Percentiles rank a stretch among this genome's conserved stretches.
These are phyloP conservation scores for Trichonephila inaurata DNA, from an alignment of 1,140 invertebrate species.

Conservation along the genomic window DNA sequence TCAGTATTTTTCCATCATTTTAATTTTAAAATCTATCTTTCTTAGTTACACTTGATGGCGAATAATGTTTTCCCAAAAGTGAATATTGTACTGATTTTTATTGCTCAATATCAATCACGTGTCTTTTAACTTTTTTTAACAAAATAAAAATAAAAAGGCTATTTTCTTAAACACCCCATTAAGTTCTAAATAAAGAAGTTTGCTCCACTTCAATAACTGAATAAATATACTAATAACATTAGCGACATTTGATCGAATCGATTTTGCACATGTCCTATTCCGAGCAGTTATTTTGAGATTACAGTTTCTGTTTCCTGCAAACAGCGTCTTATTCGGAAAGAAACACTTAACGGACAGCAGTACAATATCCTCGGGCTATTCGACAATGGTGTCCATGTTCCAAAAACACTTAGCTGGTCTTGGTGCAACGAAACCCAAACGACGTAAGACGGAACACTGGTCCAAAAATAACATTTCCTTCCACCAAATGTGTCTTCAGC, in stretches of 20 bases:
- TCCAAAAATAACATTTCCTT: conserved; percentile 1
- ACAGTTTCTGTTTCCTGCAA: not conserved
- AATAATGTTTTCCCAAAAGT: no score
- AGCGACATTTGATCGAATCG: not conserved
- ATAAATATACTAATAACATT: no score
- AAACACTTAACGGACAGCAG: not conserved
- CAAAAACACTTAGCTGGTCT: not conserved
- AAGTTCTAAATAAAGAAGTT: no score
- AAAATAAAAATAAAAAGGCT: no score
- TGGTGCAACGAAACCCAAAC: not conserved
- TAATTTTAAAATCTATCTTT: no score
- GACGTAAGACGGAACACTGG: not conserved
- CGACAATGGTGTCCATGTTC: not conserved
- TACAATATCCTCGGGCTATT: not conserved
- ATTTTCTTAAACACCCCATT: no score
- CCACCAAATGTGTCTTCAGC: not conserved
- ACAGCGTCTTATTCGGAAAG: not conserved
- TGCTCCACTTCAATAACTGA: no score
- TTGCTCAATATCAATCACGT: no score
- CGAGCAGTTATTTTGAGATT: not conserved
- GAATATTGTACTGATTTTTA: no score
- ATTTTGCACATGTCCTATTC: not conserved
- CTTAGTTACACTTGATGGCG: no score
- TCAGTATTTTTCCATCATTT: no score
- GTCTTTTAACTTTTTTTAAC: no score